A percentile compares a stretch with the other conserved stretches of the same genome.
Evolutionary conservation across 1,140 invertebrate genomes (phyloP).

Genomic region (Cherax quadricarinatus): DNA sequence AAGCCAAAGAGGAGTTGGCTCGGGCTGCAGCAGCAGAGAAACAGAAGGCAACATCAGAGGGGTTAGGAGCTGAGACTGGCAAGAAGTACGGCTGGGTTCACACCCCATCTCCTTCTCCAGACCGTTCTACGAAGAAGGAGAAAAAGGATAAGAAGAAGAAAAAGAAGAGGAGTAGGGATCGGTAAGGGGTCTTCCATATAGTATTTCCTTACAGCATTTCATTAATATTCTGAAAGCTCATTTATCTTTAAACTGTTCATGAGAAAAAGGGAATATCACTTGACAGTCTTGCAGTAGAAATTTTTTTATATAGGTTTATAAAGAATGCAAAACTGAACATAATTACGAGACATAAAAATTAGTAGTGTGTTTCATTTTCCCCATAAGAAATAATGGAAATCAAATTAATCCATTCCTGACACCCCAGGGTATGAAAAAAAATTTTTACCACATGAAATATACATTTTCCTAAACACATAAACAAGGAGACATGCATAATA

Average conservation of each 20-base stretch:
- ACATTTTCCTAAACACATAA: no score
- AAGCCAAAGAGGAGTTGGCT: constrained; percentile 86
- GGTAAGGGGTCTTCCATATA: constrained; percentile 35
- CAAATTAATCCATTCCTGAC: no score
- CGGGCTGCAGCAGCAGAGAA: constrained; percentile 74
- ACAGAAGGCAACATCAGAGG: constrained; percentile 64
- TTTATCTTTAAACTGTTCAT: background rate
- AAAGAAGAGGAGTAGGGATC: constrained; percentile 74
- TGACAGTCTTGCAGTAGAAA: background rate
- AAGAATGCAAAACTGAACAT: no score
- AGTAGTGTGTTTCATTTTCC: no score
- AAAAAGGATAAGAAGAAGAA: constrained; percentile 76
- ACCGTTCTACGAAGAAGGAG: constrained; percentile 63
- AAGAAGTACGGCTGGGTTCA: constrained; percentile 70
- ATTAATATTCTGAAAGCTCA: background rate
- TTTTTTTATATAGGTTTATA: no score
- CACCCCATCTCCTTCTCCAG: constrained; percentile 59
- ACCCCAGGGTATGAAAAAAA: no score
- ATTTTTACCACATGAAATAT: no score
- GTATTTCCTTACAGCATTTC: no score
- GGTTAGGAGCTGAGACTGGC: constrained; percentile 65
- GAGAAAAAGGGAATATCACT: background rate
- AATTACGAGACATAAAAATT: no score
- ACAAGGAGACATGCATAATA: no score
- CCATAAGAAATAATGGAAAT: no score